phyloP scores from a whole-genome alignment of 2,797 vertebrate species.

The Peromyscus nudipes region DNA sequence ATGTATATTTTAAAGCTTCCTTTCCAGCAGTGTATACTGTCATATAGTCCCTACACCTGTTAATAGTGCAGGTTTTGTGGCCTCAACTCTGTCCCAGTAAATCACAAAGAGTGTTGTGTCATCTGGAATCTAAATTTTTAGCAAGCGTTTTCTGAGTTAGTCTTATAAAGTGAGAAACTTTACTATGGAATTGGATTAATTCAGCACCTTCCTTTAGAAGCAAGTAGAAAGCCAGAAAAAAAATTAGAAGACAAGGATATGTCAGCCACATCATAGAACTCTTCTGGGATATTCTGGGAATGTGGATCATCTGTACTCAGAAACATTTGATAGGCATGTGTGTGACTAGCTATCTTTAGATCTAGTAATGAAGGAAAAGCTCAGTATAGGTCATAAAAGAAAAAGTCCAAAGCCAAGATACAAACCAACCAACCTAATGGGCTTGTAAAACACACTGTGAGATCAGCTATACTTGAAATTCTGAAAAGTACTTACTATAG shows the following conservation, averaged over 20 bases:
- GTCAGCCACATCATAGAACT: background rate
- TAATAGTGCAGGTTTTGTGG: background rate
- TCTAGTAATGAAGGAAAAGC: background rate
- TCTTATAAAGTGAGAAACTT: background rate
- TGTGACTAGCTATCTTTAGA: background rate
- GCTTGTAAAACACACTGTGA: background rate
- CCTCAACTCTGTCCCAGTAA: background rate
- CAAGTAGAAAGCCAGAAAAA: background rate
- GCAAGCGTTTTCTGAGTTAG: background rate
- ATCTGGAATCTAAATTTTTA: slow-evolving; percentile 55
- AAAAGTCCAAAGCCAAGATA: background rate
- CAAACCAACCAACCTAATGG: background rate
- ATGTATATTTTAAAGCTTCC: background rate
- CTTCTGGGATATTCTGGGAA: slow-evolving; percentile 1
- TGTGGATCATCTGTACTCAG: slow-evolving; percentile 7
- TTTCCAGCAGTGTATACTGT: background rate
- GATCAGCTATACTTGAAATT: background rate
- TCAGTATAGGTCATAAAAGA: background rate
- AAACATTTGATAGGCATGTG: slow-evolving; percentile 17
- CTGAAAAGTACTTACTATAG: background rate
- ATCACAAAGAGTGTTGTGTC: background rate
- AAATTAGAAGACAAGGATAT: slow-evolving; percentile 27
- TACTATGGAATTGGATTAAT: background rate
- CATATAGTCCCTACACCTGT: background rate
- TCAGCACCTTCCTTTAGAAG: slow-evolving; percentile 8